A percentile compares a stretch with the other conserved stretches of the same genome.
Evolutionary conservation across 2,888 invertebrate genomes (phyloP).

Genomic region (Caenorhabditis sp.): DNA sequence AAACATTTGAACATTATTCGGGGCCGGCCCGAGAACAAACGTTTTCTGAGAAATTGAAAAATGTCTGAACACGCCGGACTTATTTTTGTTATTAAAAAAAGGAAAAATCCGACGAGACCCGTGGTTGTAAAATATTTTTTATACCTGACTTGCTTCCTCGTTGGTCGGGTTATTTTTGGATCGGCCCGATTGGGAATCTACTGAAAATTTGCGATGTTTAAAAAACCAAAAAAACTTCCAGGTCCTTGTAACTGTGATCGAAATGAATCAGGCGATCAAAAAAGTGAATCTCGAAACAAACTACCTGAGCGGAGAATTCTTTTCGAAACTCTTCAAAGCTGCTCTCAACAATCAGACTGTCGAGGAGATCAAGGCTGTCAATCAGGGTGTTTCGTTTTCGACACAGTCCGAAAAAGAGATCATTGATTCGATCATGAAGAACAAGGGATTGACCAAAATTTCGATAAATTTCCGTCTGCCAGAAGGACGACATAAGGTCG

Average conservation of each 20-base stretch:
- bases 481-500: slow-evolving; percentile 68
- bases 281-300: slow-evolving; percentile 83
- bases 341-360: slow-evolving; percentile 85
- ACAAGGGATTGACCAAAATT: slow-evolving; percentile 65
- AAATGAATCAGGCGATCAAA: slow-evolving; percentile 72
- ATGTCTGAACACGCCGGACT: too few species aligned
- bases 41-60: too few species aligned
- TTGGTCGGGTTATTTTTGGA: too few species aligned
- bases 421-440: slow-evolving; percentile 63
- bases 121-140: too few species aligned
- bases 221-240: slow-evolving; percentile 67
- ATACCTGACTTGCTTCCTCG: too few species aligned
- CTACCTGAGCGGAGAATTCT: slow-evolving; percentile 77
- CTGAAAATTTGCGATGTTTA: too few species aligned
- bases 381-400: slow-evolving; percentile 78
- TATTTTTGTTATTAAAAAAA: too few species aligned
- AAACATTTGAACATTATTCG: too few species aligned
- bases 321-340: slow-evolving; percentile 84
- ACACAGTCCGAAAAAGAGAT: slow-evolving; percentile 68
- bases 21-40: not conserved
- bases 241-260: slow-evolving; percentile 76
- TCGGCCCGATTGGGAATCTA: too few species aligned
- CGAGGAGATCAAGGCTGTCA: slow-evolving; percentile 93
- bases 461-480: slow-evolving; percentile 69
- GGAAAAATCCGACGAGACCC: too few species aligned